These are phyloP conservation scores for Lycaon pictus DNA, from an alignment of 2,113 vertebrate genomes.

Conservation along the genomic window DNA sequence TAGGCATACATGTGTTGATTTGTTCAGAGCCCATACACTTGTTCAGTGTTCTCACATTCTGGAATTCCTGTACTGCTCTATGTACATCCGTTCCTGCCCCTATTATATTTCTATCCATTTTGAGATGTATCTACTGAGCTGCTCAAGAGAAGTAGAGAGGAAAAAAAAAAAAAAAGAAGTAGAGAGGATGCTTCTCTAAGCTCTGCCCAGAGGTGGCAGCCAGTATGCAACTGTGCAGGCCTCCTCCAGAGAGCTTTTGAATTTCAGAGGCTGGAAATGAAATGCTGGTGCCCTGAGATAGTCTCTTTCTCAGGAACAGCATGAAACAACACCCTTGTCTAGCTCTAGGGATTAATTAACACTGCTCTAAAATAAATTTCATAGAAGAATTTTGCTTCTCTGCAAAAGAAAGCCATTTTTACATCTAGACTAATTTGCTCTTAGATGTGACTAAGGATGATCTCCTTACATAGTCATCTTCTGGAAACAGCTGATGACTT, in stretches of 20 bases:
- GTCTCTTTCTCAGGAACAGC: conserved; percentile 7
- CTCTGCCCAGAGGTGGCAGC: neutral
- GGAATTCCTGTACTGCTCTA: neutral
- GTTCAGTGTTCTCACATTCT: neutral
- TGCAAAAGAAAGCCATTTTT: conserved; percentile 47
- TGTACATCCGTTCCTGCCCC: neutral
- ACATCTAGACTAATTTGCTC: conserved; percentile 26
- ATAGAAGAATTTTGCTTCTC: conserved; percentile 42
- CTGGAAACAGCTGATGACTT: neutral
- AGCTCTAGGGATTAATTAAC: conserved; percentile 62
- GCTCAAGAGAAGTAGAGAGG: neutral
- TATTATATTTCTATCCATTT: neutral
- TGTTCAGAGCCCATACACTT: neutral
- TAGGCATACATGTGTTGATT: neutral
- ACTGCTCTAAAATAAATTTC: conserved; percentile 29
- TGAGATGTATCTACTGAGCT: neutral
- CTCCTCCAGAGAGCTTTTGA: neutral
- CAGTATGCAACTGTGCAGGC: accelerated
- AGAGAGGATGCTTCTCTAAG: neutral
- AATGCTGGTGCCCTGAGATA: neutral
- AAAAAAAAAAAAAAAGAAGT: neutral
- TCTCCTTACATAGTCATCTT: neutral
- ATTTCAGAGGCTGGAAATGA: neutral
- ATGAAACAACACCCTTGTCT: neutral
- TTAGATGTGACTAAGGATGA: neutral